These are phyloP conservation scores for Bubo scandiacus DNA, from an alignment of 2,113 vertebrate genomes.

Conservation along the genomic window DNA sequence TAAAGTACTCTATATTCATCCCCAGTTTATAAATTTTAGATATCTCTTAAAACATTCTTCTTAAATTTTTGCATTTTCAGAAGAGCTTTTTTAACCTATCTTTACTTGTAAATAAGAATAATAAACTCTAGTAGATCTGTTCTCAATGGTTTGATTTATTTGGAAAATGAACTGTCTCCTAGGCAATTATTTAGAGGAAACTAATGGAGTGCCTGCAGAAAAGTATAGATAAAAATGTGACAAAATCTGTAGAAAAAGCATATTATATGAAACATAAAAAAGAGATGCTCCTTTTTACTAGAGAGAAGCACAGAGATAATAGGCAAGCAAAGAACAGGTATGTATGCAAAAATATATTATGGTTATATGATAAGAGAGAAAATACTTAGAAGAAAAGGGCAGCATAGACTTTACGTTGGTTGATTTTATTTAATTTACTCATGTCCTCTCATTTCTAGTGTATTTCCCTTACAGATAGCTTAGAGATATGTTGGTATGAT, in stretches of 20 bases:
- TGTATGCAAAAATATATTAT: neutral
- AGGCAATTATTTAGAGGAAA: constrained; percentile 61
- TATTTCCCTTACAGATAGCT: neutral
- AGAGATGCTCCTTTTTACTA: neutral
- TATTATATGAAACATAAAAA: neutral
- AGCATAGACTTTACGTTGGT: neutral
- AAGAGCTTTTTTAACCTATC: constrained; percentile 41
- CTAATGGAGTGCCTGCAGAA: constrained; percentile 18
- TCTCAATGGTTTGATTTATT: constrained; percentile 60
- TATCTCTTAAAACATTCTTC: constrained; percentile 41
- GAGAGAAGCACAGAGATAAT: neutral
- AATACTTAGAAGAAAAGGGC: neutral
- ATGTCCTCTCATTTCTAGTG: neutral
- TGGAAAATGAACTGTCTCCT: constrained; percentile 62
- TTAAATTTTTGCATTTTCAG: constrained; percentile 48
- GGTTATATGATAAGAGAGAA: neutral
- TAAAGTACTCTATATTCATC: constrained; percentile 17
- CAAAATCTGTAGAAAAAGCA: constrained; percentile 23
- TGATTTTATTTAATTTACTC: neutral
- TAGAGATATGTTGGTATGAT: neutral
- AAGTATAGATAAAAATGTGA: constrained; percentile 47
- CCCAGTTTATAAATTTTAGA: constrained; percentile 52
- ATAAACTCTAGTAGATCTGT: constrained; percentile 41
- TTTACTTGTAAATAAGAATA: constrained; percentile 17
- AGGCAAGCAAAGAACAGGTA: neutral